Evolutionary conservation across 2,797 vertebrate genomes (phyloP).

Genomic region (Argentina silus): DNA sequence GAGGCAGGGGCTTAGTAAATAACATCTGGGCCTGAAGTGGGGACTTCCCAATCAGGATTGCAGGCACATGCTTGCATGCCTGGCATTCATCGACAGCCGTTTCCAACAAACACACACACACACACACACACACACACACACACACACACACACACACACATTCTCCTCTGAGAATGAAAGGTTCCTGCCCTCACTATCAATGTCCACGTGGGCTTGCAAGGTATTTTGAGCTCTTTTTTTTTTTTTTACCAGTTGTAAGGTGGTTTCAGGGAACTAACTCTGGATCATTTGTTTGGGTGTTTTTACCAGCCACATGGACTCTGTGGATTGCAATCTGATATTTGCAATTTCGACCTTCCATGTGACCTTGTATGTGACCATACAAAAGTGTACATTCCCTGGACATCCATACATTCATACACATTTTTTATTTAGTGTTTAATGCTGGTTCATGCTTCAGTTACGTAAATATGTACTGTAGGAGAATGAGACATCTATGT

Average conservation of each 20-base stretch:
- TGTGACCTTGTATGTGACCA: no score
- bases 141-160: background rate
- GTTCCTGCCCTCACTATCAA: background rate
- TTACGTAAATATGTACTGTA: background rate
- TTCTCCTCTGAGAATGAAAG: no score
- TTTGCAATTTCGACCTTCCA: no score
- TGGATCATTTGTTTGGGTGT: no score
- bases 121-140: background rate
- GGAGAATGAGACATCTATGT: background rate
- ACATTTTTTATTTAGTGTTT: no score
- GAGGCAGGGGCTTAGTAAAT: background rate
- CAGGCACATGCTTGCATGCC: slow-evolving; percentile 14
- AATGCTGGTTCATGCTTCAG: background rate
- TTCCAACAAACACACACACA: background rate
- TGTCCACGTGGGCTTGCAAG: background rate
- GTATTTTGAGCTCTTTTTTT: no score
- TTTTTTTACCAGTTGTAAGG: no score
- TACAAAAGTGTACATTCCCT: no score
- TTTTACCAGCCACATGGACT: no score
- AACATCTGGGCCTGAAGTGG: slow-evolving; percentile 22
- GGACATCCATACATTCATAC: no score
- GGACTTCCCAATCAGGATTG: slow-evolving; percentile 9
- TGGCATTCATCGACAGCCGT: slow-evolving; percentile 18
- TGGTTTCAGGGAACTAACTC: no score
- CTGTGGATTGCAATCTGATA: no score